phyloP scores from a whole-genome alignment of 2,888 invertebrate genomes.

The Zonitis immaculata region DNA sequence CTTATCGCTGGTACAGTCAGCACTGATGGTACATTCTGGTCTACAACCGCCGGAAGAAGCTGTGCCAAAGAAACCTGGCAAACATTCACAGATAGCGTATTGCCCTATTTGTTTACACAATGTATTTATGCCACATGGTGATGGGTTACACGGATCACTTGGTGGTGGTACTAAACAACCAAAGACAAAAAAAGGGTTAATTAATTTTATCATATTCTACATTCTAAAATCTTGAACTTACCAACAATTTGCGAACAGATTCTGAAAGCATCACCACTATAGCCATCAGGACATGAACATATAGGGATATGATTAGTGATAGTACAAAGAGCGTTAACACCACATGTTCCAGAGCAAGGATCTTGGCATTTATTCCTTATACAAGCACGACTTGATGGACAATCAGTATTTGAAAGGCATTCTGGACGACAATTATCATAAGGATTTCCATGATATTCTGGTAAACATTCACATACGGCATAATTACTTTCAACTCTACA shows the following conservation, averaged over 20 bases:
- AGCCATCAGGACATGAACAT: constrained; percentile 55
- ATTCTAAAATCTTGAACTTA: constrained; percentile 27
- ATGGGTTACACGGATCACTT: constrained; percentile 52
- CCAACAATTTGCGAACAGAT: constrained; percentile 46
- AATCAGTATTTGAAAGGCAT: constrained; percentile 81
- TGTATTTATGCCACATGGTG: constrained; percentile 76
- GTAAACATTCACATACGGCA: constrained; percentile 70
- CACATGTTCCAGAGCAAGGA: constrained; percentile 79
- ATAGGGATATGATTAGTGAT: constrained; percentile 64
- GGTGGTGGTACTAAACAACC: constrained; percentile 36
- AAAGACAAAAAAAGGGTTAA: too few relatives aligned
- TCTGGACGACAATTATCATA: constrained; percentile 76
- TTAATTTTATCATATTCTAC: not conserved
- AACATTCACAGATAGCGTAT: constrained; percentile 67
- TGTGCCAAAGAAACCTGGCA: constrained; percentile 69
- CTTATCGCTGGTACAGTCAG: constrained; percentile 69
- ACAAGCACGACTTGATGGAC: constrained; percentile 75
- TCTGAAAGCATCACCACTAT: constrained; percentile 54
- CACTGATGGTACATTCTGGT: constrained; percentile 77
- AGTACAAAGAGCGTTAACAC: constrained; percentile 74
- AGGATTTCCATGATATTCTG: constrained; percentile 70
- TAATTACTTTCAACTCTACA: constrained; percentile 67
- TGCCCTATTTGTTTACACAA: constrained; percentile 57
- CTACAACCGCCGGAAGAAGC: constrained; percentile 68
- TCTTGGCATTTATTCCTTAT: constrained; percentile 79